Percentiles rank a stretch among this genome's conserved stretches.
Evolutionary conservation across 2,797 vertebrate species (phyloP).

Genomic region (Neosilurus hyrtlii): DNA sequence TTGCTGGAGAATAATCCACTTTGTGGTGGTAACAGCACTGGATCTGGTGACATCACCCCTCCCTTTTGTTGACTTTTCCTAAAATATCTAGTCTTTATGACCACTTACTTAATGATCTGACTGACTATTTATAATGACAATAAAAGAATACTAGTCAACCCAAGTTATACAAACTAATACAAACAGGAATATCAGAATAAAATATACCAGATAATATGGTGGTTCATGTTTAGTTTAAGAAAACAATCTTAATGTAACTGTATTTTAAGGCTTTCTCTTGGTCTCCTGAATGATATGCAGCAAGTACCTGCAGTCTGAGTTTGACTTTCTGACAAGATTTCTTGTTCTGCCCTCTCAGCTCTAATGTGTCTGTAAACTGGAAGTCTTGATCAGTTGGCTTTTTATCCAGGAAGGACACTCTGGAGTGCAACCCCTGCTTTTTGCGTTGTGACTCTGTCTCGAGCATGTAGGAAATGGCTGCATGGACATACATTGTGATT

Average conservation of each 20-base stretch:
- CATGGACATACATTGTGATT: slow-evolving; percentile 47
- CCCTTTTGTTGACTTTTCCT: not conserved
- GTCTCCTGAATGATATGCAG: slow-evolving; percentile 19
- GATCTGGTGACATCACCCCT: not conserved
- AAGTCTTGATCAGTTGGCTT: slow-evolving; percentile 68
- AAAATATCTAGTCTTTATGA: not conserved
- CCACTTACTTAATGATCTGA: not conserved
- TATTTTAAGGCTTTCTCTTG: not conserved
- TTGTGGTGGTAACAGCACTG: not conserved
- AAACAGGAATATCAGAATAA: not conserved
- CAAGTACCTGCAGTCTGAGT: slow-evolving; percentile 81
- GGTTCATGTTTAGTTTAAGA: not conserved
- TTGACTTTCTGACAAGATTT: slow-evolving; percentile 72
- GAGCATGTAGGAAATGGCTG: slow-evolving; percentile 80
- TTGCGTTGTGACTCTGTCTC: slow-evolving; percentile 83
- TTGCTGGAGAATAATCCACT: not conserved
- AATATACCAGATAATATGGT: not conserved
- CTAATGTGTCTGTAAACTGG: slow-evolving; percentile 73
- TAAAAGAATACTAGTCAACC: not conserved
- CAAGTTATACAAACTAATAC: not conserved
- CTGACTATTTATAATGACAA: not conserved
- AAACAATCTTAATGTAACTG: not conserved
- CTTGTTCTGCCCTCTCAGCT: slow-evolving; percentile 78
- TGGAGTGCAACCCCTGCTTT: slow-evolving; percentile 76
- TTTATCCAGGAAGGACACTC: slow-evolving; percentile 79